Evolutionary conservation across 2,113 vertebrate species (phyloP).

Genomic region (Stercorarius parasiticus): DNA sequence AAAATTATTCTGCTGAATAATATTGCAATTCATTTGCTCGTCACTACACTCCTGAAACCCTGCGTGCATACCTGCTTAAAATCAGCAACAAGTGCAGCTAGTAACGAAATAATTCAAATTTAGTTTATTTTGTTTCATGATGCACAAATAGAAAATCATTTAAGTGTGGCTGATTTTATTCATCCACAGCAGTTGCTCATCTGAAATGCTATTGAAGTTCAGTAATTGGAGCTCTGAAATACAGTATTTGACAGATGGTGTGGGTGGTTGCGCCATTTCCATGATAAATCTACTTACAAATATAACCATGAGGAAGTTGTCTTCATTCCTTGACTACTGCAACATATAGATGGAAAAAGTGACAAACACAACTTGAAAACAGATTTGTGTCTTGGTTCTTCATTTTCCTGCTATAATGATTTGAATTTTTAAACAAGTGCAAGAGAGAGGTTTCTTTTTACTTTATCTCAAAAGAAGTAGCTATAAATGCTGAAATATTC

Average conservation of each 20-base stretch:
- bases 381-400: not conserved
- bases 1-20: constrained; percentile 17
- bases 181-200: constrained; percentile 17
- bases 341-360: constrained; percentile 18
- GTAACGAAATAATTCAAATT: constrained; percentile 43
- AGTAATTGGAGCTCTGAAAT: constrained; percentile 50
- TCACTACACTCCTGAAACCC: not conserved
- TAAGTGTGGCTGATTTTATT: constrained; percentile 49
- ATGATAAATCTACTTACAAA: constrained; percentile 48
- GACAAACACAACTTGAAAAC: not conserved
- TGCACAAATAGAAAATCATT: constrained; percentile 50
- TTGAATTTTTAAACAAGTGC: not conserved
- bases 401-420: constrained; percentile 14
- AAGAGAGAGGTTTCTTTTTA: not conserved
- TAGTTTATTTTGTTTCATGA: constrained; percentile 36
- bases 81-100: not conserved
- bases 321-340: constrained; percentile 15
- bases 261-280: constrained; percentile 49
- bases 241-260: constrained; percentile 39
- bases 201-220: constrained; percentile 50
- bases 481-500: constrained; percentile 14
- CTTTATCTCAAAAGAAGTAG: not conserved
- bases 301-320: constrained; percentile 15
- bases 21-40: not conserved
- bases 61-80: not conserved